Conservation (phyloP, 2,888 invertebrate genomes). For the Tachina grossa region DNA sequence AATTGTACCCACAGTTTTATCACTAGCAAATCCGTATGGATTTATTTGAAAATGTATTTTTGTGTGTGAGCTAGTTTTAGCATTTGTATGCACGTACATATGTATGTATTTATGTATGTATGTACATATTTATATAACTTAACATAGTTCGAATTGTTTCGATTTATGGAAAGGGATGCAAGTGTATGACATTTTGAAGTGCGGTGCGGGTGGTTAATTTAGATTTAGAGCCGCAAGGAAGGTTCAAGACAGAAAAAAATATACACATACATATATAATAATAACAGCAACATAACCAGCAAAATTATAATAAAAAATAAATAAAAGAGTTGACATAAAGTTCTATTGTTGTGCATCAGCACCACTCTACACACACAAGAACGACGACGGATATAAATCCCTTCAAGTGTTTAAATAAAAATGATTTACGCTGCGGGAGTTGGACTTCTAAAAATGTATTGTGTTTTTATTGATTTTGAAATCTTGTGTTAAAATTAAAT, state of each 20-base stretch:
- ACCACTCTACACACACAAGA: conserved; percentile 24
- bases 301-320: conserved; percentile 38
- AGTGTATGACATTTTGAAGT: conserved; percentile 48
- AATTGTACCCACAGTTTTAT: conserved; percentile 3
- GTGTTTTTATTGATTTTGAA: conserved; percentile 48
- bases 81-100: neutral
- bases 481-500: conserved; percentile 64
- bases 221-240: conserved; percentile 59
- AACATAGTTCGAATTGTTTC: conserved; percentile 41
- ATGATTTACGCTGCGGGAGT: conserved; percentile 71
- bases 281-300: conserved; percentile 37
- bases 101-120: conserved; percentile 10
- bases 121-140: conserved; percentile 4
- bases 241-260: conserved; percentile 4
- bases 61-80: conserved; percentile 7
- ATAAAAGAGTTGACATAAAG: conserved; percentile 66
- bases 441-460: conserved; percentile 60
- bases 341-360: conserved; percentile 65
- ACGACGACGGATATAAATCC: conserved; percentile 50
- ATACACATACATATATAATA: neutral
- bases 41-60: conserved; percentile 24
- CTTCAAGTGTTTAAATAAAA: conserved; percentile 69
- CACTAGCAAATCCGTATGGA: neutral
- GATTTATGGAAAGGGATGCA: conserved; percentile 27
- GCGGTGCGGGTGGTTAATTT: conserved; percentile 71